These are phyloP conservation scores for Chrysoperla carnea DNA, from an alignment of 1,140 invertebrate species.

Conservation along the genomic window DNA sequence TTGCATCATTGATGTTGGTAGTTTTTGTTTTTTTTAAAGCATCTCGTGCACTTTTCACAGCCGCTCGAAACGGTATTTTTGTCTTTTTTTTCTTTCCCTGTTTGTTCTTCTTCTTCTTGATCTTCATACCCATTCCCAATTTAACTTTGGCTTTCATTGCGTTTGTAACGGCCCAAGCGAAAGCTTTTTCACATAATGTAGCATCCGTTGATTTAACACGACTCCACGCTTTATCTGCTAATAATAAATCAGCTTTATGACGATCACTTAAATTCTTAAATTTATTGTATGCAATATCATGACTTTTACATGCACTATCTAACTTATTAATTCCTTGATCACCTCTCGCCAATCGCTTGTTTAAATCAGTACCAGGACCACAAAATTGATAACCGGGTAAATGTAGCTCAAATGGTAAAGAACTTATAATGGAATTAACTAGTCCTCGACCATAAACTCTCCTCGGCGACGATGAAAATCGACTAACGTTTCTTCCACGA, in stretches of 20 bases:
- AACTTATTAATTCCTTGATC: conserved; percentile 24
- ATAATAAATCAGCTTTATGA: conserved; percentile 24
- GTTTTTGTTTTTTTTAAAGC: conserved; percentile 1
- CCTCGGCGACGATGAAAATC: no score
- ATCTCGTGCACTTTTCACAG: not conserved
- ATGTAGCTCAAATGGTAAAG: conserved; percentile 25
- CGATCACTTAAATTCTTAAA: conserved; percentile 16
- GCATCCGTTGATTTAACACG: no score
- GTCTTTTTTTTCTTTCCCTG: no score
- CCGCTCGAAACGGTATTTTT: no score
- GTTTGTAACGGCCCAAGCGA: conserved; percentile 13
- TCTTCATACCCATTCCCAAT: conserved; percentile 10
- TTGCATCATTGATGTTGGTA: conserved; percentile 2
- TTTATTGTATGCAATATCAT: conserved; percentile 25
- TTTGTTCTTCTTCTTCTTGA: no score
- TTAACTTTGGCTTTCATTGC: conserved; percentile 18
- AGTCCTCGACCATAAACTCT: conserved; percentile 6
- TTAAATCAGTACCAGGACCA: conserved; percentile 26
- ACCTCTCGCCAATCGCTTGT: conserved; percentile 20
- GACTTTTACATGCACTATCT: conserved; percentile 24
- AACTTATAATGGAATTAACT: conserved; percentile 20
- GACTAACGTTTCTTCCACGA: no score
- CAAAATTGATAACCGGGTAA: conserved; percentile 27
- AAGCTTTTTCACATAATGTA: conserved; percentile 17
- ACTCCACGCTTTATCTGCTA: no score